A percentile compares a stretch with the other conserved stretches of the same genome.
These are phyloP conservation scores for Drosophila gunungcola DNA, from an alignment of 1,140 invertebrate species.

Conservation along the genomic window DNA sequence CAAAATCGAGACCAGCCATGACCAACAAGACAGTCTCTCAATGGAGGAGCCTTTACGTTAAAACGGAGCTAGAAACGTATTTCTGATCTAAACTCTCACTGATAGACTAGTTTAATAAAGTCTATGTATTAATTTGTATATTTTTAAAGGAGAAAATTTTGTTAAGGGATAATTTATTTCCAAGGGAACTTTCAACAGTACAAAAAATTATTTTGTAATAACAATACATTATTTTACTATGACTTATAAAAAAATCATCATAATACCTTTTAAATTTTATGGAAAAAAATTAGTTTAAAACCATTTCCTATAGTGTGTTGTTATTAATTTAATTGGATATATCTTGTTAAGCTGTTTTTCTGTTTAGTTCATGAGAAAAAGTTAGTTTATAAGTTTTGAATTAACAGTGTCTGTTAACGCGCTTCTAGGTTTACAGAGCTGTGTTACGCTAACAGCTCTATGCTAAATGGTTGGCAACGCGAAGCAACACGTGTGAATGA, in stretches of 20 bases:
- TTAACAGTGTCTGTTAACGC: constrained; percentile 7
- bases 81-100: neutral
- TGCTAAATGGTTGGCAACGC: constrained; percentile 46
- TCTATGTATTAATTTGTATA: neutral
- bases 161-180: no score
- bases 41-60: no score
- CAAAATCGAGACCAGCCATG: neutral
- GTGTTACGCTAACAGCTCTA: neutral
- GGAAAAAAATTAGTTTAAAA: no score
- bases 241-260: no score
- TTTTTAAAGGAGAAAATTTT: neutral
- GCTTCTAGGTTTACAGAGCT: neutral
- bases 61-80: constrained; percentile 7
- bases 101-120: neutral
- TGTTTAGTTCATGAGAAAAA: no score
- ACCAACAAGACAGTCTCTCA: no score
- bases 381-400: neutral
- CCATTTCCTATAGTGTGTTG: no score
- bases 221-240: no score
- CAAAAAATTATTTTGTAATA: neutral
- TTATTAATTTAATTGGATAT: neutral
- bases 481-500: constrained; percentile 56
- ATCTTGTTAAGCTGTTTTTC: no score
- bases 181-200: neutral
- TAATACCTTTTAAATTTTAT: no score